A percentile compares a stretch with the other conserved stretches of the same genome.
Conservation (phyloP, 2,113 vertebrate species). For the Phalacrocorax pelagicus region DNA sequence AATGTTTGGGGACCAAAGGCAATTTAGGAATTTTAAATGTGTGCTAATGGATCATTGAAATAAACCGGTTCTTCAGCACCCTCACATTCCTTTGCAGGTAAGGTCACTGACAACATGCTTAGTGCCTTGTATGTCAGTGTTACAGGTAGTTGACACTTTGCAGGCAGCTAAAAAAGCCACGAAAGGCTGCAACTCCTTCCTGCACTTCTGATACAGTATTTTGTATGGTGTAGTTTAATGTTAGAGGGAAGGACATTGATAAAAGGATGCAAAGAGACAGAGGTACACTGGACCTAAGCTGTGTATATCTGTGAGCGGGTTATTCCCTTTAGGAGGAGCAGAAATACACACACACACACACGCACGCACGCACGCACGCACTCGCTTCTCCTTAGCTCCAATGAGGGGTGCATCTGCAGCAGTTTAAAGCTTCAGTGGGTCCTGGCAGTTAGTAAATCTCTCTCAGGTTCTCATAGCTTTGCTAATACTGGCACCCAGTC, state of each 20-base stretch:
- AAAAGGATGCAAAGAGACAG: neutral
- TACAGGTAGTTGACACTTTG: neutral
- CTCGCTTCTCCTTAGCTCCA: neutral
- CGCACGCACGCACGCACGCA: too few relatives aligned
- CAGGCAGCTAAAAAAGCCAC: neutral
- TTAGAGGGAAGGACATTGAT: neutral
- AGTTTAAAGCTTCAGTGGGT: neutral
- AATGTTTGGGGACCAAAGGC: neutral
- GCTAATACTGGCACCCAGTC: slow-evolving; percentile 24
- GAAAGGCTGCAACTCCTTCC: neutral
- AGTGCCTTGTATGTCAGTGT: neutral
- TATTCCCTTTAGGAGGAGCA: neutral
- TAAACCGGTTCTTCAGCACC: slow-evolving; percentile 18
- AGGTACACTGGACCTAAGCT: neutral
- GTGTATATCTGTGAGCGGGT: neutral
- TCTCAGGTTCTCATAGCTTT: slow-evolving; percentile 6
- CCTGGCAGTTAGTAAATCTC: slow-evolving; percentile 42
- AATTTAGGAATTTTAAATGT: slow-evolving; percentile 29
- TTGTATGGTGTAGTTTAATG: neutral
- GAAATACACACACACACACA: neutral
- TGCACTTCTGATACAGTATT: neutral
- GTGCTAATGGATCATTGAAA: slow-evolving; percentile 36
- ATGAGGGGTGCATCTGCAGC: neutral
- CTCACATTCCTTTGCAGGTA: slow-evolving; percentile 37
- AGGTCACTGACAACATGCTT: slow-evolving; percentile 29